phyloP scores from a whole-genome alignment of 2,888 invertebrate species.

The Lycaena phlaeas region DNA sequence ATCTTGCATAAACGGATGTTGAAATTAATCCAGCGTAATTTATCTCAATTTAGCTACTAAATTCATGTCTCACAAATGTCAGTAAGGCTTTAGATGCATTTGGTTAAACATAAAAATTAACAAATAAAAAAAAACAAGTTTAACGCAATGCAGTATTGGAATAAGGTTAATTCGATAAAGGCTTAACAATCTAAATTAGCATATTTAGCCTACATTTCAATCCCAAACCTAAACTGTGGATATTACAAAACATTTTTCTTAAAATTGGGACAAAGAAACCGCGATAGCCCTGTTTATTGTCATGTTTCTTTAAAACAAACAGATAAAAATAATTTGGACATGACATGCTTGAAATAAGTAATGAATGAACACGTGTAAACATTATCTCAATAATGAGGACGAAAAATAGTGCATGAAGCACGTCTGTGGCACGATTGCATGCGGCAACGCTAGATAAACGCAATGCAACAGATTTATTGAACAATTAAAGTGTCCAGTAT shows the following conservation, averaged over 20 bases:
- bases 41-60: slow-evolving; percentile 20
- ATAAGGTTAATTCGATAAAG: background rate
- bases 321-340: slow-evolving; percentile 3
- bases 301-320: background rate
- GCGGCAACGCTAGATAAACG: too few relatives aligned
- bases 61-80: slow-evolving; percentile 21
- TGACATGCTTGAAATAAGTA: slow-evolving; percentile 2
- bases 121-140: background rate
- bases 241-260: background rate
- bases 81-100: slow-evolving; percentile 7
- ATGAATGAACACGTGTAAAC: background rate
- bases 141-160: background rate
- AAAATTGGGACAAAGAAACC: background rate
- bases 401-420: slow-evolving; percentile 3
- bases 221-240: background rate
- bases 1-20: slow-evolving; percentile 18
- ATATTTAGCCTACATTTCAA: background rate
- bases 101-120: background rate
- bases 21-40: slow-evolving; percentile 19
- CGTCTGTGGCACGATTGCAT: too few relatives aligned
- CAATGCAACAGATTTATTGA: slow-evolving; percentile 36
- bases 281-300: background rate
- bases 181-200: background rate
- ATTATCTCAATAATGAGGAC: background rate
- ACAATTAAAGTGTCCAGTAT: slow-evolving; percentile 40